Evolutionary conservation across 2,888 invertebrate genomes (phyloP).

Genomic region (Calliopum simillimum): DNA sequence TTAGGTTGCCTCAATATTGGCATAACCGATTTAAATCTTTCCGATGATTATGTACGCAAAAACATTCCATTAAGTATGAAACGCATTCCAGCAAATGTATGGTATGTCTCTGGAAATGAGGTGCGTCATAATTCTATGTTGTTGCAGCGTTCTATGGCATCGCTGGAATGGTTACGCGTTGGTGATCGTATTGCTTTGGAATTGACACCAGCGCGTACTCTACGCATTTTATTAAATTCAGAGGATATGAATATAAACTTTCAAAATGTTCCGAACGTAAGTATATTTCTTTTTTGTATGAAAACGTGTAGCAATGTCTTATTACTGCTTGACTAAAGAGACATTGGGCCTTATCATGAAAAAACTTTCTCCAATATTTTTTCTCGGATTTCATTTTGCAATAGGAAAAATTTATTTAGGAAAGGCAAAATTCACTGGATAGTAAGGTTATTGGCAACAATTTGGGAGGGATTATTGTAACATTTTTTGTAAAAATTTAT

Average conservation of each 20-base stretch:
- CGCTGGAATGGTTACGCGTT: slow-evolving; percentile 83
- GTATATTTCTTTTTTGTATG: slow-evolving; percentile 44
- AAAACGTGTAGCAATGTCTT: neutral
- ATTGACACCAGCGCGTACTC: slow-evolving; percentile 75
- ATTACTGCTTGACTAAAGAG: neutral
- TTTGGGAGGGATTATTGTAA: no score
- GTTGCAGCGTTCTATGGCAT: slow-evolving; percentile 74
- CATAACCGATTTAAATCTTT: slow-evolving; percentile 77
- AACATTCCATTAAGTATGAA: slow-evolving; percentile 75
- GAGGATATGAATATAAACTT: slow-evolving; percentile 83
- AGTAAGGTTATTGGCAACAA: no score
- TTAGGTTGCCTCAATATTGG: slow-evolving; percentile 85
- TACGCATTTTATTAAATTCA: slow-evolving; percentile 84
- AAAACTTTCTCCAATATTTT: neutral
- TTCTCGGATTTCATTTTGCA: neutral
- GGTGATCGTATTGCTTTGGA: slow-evolving; percentile 84
- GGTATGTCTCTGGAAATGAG: slow-evolving; percentile 72
- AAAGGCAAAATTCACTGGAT: no score
- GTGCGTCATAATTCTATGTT: slow-evolving; percentile 76
- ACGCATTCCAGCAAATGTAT: slow-evolving; percentile 74
- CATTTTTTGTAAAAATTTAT: no score
- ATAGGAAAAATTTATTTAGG: no score
- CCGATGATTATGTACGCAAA: slow-evolving; percentile 74
- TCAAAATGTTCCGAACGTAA: slow-evolving; percentile 81
- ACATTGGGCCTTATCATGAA: no score